A percentile compares a stretch with the other conserved stretches of the same genome.
These are phyloP conservation scores for Ondatra zibethicus DNA, from an alignment of 2,113 vertebrate genomes.

Conservation along the genomic window DNA sequence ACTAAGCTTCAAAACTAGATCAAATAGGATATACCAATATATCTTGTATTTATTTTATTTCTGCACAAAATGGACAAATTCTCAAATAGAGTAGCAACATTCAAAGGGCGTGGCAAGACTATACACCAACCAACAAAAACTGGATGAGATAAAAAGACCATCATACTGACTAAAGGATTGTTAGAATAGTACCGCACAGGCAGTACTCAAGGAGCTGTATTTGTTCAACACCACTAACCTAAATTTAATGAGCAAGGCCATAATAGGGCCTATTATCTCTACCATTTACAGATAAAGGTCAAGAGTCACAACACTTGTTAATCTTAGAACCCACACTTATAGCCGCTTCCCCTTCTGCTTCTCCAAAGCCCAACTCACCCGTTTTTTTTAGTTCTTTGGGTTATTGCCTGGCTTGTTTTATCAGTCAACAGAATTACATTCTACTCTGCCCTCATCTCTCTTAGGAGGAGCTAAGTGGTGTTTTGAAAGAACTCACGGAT, in stretches of 20 bases:
- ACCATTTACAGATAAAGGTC: neutral
- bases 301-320: neutral
- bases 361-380: neutral
- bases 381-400: slow-evolving; percentile 27
- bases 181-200: neutral
- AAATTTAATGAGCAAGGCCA: neutral
- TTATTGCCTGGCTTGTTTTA: neutral
- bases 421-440: slow-evolving; percentile 57
- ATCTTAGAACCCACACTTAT: neutral
- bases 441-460: slow-evolving; percentile 58
- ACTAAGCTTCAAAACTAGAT: neutral
- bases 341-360: neutral
- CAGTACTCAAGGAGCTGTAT: neutral
- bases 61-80: neutral
- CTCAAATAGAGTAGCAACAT: neutral
- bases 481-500: slow-evolving; percentile 51
- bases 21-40: neutral
- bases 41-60: neutral
- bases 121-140: neutral
- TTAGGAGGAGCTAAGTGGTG: slow-evolving; percentile 60
- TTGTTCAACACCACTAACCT: neutral
- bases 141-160: no score
- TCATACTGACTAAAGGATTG: neutral
- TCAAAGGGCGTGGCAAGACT: neutral
- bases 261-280: neutral